phyloP scores from a whole-genome alignment of 2,797 vertebrate species.

The Gymnocypris eckloni region DNA sequence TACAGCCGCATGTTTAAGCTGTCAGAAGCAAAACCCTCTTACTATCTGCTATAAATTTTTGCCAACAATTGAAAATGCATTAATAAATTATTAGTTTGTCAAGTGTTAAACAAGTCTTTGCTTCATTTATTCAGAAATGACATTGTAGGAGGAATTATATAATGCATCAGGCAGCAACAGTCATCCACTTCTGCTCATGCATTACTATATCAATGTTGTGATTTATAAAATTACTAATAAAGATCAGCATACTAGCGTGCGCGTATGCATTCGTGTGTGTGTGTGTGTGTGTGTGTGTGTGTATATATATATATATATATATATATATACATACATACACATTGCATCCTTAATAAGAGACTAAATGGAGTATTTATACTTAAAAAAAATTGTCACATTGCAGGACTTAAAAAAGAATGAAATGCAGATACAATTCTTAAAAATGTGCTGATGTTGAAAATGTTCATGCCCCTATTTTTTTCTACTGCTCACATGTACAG shows the following conservation, averaged over 20 bases:
- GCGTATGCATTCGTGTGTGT: not conserved
- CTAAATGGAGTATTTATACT: not conserved
- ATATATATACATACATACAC: not conserved
- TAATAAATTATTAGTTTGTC: conserved; percentile 27
- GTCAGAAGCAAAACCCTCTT: conserved; percentile 23
- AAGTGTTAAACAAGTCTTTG: conserved; percentile 33
- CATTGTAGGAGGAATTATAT: conserved; percentile 32
- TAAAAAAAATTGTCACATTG: not conserved
- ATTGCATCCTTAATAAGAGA: not conserved
- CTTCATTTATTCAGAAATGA: conserved; percentile 16
- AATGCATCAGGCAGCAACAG: not conserved
- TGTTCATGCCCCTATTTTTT: not conserved
- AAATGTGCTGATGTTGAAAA: not conserved
- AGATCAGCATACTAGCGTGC: not conserved
- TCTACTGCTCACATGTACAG: not conserved
- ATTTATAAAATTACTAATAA: not conserved
- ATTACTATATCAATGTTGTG: not conserved
- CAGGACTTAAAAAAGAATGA: not conserved
- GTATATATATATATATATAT: not conserved
- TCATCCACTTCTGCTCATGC: not conserved
- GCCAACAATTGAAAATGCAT: conserved; percentile 30
- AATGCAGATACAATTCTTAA: not conserved
- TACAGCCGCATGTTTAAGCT: conserved; percentile 42
- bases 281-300: not conserved
- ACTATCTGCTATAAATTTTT: not conserved